A percentile compares a stretch with the other conserved stretches of the same genome.
These are phyloP conservation scores for Leptodactylus fuscus DNA, from an alignment of 2,113 vertebrate genomes.

Conservation along the genomic window DNA sequence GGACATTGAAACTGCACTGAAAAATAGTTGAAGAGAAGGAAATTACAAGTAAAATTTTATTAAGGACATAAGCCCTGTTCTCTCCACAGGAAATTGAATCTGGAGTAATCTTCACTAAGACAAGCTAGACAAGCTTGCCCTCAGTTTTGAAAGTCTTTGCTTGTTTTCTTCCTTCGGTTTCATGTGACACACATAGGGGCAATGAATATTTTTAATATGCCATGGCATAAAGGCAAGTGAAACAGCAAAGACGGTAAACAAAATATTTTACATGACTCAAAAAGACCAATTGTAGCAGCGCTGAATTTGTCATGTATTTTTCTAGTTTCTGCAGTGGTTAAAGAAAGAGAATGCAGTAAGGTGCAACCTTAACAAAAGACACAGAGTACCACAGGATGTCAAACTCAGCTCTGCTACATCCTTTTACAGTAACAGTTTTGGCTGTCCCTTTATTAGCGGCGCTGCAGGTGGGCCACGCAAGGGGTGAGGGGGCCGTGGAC, in stretches of 20 bases:
- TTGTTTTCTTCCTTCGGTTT: background rate
- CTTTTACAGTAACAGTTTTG: no score
- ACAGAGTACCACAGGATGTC: no score
- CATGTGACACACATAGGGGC: background rate
- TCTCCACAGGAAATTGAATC: conserved; percentile 57
- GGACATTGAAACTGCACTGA: conserved; percentile 30
- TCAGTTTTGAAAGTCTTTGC: background rate
- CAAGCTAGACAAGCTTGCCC: conserved; percentile 28
- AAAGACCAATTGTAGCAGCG: background rate
- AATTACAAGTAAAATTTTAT: conserved; percentile 60
- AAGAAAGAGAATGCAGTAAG: background rate
- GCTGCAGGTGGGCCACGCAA: no score
- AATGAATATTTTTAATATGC: background rate
- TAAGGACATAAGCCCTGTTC: conserved; percentile 56
- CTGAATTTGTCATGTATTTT: background rate
- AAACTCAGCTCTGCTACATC: no score
- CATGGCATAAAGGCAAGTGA: background rate
- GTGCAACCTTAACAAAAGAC: no score
- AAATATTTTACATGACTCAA: background rate
- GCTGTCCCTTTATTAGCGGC: no score
- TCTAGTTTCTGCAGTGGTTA: background rate
- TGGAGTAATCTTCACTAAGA: conserved; percentile 37
- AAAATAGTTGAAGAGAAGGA: conserved; percentile 48
- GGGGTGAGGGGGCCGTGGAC: no score
- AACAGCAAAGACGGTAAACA: background rate